Base-by-base conservation (phyloP, 2,888 invertebrate species). In the Oxystoma pomonae region DNA sequence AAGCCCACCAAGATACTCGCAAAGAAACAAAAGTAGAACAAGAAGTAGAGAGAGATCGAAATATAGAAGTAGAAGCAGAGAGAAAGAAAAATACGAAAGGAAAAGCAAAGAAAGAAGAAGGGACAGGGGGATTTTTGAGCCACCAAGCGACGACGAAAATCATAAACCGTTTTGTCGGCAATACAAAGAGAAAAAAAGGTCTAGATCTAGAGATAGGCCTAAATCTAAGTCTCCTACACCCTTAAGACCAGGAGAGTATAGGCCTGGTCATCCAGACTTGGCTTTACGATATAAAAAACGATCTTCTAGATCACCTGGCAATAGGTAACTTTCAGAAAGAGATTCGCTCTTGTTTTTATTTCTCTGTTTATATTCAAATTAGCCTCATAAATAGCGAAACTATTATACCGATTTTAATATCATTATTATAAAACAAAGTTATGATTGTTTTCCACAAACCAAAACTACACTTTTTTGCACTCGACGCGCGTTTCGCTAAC, bases 161-260 rank as follows among this genome's bases (percentile, higher is more conserved):
- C 5, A 35, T 3, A 7, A 35, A 3, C 35, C 35, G 12, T 35
- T 35, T 12, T 35, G 35, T 35, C 12, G 3, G 35, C 35, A 35
- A 7, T 35, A 12, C 35, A 35, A 12, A 7, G 35, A 35, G 35
- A 35, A 35, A 35, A 3, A 35, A 35, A 35, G 35, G 35, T 35
- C 35, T 7, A 35, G 12, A 35, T 35, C 35, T 12, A 35, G 5
- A 35, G 35, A 35, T 7, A 35, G 12, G 35, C 35, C 3, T 12
- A 60, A 61, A 51, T 53, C 57, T 19, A 62, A 52, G 55, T 68
- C 65, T n/a, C 51, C 63, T 16, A 65, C 67, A 1, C 69, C 69
- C 3, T 55, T 69, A 51, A 65, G 60, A 59, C 69, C 69, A 16
- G 69, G 69, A 16, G 69, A 69, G 60, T 69, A 68, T 60, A 59